Base-by-base conservation (phyloP, 2,797 vertebrate species). In the Pangasius sanitwongsei region DNA sequence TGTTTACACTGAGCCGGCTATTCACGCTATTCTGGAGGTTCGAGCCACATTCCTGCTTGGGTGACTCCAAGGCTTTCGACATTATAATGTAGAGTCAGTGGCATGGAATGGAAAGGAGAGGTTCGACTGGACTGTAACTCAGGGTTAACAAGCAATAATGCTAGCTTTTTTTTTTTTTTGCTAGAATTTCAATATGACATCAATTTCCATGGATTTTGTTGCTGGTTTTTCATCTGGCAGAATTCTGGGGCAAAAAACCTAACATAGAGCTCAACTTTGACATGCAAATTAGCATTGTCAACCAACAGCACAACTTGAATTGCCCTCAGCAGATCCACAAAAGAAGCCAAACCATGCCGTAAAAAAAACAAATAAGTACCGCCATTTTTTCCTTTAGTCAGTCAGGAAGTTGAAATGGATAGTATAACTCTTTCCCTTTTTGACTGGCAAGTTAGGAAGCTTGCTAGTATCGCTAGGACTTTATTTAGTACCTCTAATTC, bases 1-100 rank as follows among this genome's bases (percentile, higher is more conserved):
- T 90, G 89, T 85, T 90, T 92, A 91, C 90, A 87, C 86, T 93
- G 81, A 88, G 61, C 59, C 78, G 86, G 81, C 83, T 87, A 89
- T 90, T 93, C 91, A 91, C 75, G 83, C 92, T 90, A 86, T 85
- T 89, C 89, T 82, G 84, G 87, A 89, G 87, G 85, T 88, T 89
- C 67, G 18, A 82, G 86, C 87, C 75, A 78, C 63, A 83, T 89
- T 90, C 87, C 83, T 92, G 82, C 55, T 78, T 57, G 34, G 72
- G 57, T 0, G 63, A 86, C 59, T 87, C 57, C 84, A 89, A 86
- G 85, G 88, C 69, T 83, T 80, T 88, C 74, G 13, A 59, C 86
- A 34, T 87, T 85, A 41, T 12, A 59, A 59, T 84, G 75, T 57
- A 72, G 25, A 80, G 55, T 53, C 41, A 48, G 63, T 34, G 83